Evolutionary conservation across 2,113 vertebrate species (phyloP).

Genomic region (Dipodomys spectabilis): DNA sequence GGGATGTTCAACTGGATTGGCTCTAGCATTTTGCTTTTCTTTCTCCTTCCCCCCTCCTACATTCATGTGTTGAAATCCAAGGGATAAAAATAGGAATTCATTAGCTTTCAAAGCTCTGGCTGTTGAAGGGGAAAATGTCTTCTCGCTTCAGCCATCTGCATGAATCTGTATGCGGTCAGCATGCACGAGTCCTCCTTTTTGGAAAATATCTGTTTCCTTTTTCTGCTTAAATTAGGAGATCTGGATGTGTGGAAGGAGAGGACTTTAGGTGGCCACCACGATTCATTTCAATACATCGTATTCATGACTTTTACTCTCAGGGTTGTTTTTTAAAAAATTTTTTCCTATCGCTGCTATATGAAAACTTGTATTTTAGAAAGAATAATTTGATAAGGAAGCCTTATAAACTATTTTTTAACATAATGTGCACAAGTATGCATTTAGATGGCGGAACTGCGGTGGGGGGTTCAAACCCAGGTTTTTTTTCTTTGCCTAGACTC

Average conservation of each 20-base stretch:
- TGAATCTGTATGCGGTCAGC: conserved; percentile 44
- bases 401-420: conserved; percentile 51
- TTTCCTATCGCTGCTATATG: background rate
- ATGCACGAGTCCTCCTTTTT: background rate
- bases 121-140: conserved; percentile 63
- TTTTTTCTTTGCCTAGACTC: too few relatives aligned
- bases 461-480: background rate
- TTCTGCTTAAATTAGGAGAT: conserved; percentile 58
- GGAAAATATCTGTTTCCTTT: conserved; percentile 44
- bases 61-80: conserved; percentile 59
- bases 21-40: conserved; percentile 61
- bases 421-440: background rate
- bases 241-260: conserved; percentile 44
- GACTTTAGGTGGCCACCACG: background rate
- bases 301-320: conserved; percentile 30
- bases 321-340: background rate
- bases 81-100: conserved; percentile 77
- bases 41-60: background rate
- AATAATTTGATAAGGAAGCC: conserved; percentile 58
- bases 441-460: background rate
- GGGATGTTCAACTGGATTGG: conserved; percentile 71
- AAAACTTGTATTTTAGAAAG: conserved; percentile 60
- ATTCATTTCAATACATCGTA: conserved; percentile 53
- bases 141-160: conserved; percentile 21
- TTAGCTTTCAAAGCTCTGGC: conserved; percentile 66